Evolutionary conservation across 92 coral and sea anemone species (phyloP).

Genomic region (Meandrina meandrites): DNA sequence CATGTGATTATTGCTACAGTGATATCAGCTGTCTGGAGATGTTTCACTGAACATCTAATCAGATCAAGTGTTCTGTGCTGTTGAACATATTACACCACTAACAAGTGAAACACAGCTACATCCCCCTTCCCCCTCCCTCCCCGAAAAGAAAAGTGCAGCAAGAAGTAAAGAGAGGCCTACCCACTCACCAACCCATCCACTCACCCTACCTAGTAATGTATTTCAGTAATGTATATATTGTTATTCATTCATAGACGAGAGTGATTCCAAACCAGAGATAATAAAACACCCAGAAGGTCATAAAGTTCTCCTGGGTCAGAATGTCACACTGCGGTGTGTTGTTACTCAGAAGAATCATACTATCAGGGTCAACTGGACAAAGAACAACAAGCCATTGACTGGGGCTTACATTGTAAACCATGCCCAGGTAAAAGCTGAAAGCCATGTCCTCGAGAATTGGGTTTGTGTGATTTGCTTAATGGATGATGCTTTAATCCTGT

Average conservation of each 20-base stretch:
- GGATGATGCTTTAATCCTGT: too few relatives aligned
- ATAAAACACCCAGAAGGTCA: conserved; percentile 53
- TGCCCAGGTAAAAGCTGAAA: conserved; percentile 44
- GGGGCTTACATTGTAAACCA: conserved; percentile 31
- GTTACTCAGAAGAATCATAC: conserved; percentile 69
- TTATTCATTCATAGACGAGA: conserved; percentile 41
- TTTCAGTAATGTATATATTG: neutral
- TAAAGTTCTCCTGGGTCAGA: conserved; percentile 59
- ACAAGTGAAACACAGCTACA: too few relatives aligned
- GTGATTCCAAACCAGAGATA: conserved; percentile 75
- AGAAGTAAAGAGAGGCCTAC: neutral
- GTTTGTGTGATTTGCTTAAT: neutral
- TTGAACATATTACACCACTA: too few relatives aligned
- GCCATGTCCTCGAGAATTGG: too few relatives aligned
- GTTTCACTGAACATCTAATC: neutral
- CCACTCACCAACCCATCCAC: neutral
- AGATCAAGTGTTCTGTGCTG: too few relatives aligned
- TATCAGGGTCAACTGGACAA: conserved; percentile 62
- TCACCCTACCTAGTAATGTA: neutral
- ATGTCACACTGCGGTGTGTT: conserved; percentile 66
- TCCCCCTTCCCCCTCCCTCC: too few relatives aligned
- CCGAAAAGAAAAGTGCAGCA: neutral
- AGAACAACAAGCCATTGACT: conserved; percentile 46
- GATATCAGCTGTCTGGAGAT: neutral
- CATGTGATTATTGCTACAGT: neutral